These are phyloP conservation scores for Acanthiza pusilla DNA, from an alignment of 2,797 vertebrate species.

Conservation along the genomic window DNA sequence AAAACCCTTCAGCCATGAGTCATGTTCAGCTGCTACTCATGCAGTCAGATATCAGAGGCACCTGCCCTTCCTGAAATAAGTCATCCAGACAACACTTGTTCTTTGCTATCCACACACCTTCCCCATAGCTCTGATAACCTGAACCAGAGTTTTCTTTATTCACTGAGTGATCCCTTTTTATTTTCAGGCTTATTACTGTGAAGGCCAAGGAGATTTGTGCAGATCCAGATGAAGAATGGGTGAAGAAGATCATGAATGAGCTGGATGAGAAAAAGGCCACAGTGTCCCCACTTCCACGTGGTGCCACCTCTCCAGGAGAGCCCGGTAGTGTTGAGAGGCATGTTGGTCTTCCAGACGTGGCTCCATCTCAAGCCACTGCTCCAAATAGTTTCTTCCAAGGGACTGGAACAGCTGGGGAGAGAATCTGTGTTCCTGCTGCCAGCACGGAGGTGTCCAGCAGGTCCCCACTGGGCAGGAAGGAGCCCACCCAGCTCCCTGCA, in stretches of 20 bases:
- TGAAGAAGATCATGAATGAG: background rate
- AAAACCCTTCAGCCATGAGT: background rate
- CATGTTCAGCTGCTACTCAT: background rate
- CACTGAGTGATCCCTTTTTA: background rate
- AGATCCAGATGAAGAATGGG: background rate
- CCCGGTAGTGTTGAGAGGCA: background rate
- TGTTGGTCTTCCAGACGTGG: background rate
- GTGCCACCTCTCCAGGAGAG: background rate
- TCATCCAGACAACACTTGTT: rapidly evolving
- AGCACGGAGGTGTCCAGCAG: background rate
- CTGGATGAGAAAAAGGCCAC: background rate
- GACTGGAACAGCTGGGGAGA: background rate
- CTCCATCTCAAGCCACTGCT: background rate
- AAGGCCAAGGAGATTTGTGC: background rate
- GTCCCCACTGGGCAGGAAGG: background rate
- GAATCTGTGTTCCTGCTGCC: background rate
- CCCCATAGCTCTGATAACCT: background rate
- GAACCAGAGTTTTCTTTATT: background rate
- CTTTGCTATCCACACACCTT: background rate
- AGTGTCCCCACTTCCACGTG: background rate
- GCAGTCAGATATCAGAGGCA: background rate
- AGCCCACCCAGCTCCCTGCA: background rate
- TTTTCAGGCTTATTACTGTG: constrained; percentile 10
- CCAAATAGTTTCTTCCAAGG: background rate
- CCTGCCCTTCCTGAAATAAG: background rate